phyloP scores from a whole-genome alignment of 2,797 vertebrate genomes.

The Staurois parvus region DNA sequence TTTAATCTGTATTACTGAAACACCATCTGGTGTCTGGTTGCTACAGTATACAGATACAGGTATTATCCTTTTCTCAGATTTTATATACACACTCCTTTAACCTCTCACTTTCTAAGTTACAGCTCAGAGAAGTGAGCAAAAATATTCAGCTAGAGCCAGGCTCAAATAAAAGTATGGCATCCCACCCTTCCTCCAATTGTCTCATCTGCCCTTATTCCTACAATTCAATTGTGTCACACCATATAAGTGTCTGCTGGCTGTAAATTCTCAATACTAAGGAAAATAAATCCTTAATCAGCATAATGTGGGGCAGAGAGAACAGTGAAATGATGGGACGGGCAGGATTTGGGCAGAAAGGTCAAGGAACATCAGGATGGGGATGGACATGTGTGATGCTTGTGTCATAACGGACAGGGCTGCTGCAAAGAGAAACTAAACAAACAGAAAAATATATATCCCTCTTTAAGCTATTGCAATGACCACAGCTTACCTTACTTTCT shows the following conservation, averaged over 20 bases:
- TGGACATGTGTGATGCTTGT: background rate
- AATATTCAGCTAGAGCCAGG: background rate
- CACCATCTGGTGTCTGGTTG: too few relatives aligned
- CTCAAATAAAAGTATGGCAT: slow-evolving; percentile 29
- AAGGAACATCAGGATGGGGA: slow-evolving; percentile 19
- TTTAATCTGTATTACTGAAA: too few relatives aligned
- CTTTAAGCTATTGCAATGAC: background rate
- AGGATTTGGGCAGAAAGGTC: background rate
- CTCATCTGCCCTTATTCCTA: slow-evolving; percentile 45
- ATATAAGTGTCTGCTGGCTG: slow-evolving; percentile 22
- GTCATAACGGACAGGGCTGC: background rate
- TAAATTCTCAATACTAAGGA: slow-evolving; percentile 11
- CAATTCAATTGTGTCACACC: slow-evolving; percentile 29
- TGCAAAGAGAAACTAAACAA: background rate
- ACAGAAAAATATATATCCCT: background rate
- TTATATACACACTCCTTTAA: too few relatives aligned
- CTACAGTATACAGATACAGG: too few relatives aligned
- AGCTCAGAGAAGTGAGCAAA: background rate
- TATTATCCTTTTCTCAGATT: too few relatives aligned
- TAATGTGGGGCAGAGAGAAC: background rate
- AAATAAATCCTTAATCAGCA: slow-evolving; percentile 38
- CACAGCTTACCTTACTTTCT: background rate
- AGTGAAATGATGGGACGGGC: background rate
- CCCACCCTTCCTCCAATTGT: slow-evolving; percentile 57
- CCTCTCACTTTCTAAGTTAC: too few relatives aligned